A percentile compares a stretch with the other conserved stretches of the same genome.
Conservation (phyloP, 2,113 vertebrate genomes). For the Callospermophilus lateralis region DNA sequence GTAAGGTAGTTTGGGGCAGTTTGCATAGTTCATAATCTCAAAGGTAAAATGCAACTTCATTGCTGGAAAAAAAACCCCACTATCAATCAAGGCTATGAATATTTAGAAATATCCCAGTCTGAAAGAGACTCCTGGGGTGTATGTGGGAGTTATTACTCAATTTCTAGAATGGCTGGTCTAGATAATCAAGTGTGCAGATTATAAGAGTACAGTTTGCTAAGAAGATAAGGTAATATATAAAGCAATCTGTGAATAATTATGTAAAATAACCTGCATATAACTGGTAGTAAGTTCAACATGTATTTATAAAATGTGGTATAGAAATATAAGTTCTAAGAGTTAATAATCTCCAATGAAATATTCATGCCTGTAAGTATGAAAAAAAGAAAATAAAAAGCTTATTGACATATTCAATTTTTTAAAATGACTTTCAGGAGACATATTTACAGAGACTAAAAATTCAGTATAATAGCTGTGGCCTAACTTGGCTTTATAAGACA, state of each 20-base stretch:
- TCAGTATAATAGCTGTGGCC: neutral
- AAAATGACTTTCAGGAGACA: constrained; percentile 30
- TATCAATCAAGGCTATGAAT: constrained; percentile 43
- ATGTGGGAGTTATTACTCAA: neutral
- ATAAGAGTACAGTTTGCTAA: neutral
- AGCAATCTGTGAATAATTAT: constrained; percentile 36
- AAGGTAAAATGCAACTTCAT: constrained; percentile 68
- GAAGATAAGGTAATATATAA: constrained; percentile 53
- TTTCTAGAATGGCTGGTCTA: constrained; percentile 38
- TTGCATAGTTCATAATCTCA: constrained; percentile 58
- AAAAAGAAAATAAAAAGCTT: constrained; percentile 9
- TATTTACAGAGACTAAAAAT: constrained; percentile 28
- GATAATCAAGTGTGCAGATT: constrained; percentile 39
- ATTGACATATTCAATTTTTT: constrained; percentile 29
- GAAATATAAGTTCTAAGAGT: constrained; percentile 59
- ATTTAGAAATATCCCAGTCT: constrained; percentile 24
- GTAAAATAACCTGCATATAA: constrained; percentile 40
- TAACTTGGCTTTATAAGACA: constrained; percentile 46
- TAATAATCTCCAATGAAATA: constrained; percentile 45
- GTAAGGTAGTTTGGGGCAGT: constrained; percentile 56
- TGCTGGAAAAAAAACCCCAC: neutral
- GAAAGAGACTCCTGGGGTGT: neutral
- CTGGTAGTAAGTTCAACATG: constrained; percentile 46
- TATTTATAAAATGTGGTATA: constrained; percentile 62
- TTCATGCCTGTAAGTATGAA: constrained; percentile 58